Evolutionary conservation across 2,113 vertebrate genomes (phyloP), one percentile per base, ranked within the genome.

Genomic region (Dasypus novemcinctus): DNA sequence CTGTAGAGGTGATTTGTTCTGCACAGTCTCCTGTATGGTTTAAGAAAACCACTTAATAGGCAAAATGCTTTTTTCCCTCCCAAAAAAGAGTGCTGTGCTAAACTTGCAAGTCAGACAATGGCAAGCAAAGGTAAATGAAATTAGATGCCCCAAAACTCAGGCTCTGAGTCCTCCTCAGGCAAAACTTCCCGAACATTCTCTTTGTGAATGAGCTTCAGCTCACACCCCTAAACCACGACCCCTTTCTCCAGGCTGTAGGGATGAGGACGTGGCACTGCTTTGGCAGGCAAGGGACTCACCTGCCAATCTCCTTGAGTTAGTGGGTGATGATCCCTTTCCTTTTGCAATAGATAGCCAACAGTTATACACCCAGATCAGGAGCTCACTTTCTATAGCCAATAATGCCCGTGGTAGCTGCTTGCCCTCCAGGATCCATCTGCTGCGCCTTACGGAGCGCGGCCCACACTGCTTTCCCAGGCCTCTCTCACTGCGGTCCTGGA

Each of bases 181-280:
- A 78, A 78, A 66, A 57, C 33, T 75, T 86, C n/a, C 27, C 46
- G 25, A 61, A 46, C 59, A 49, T 25, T 88, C 75, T 46, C 18
- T 76, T 95, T 43, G 54, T 89, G 64, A 92, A 71, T 90, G 78
- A 90, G 43, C 80, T 78, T 85, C 27, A 91, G 74, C 43, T 93
- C 49, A 49, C 18, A 75, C 7, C 46, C 92, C 90, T 80, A 36
- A 36, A 69, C 20, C 25, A 84, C 59, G 25, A 38, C 7, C 29
- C 25, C 13, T 49, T 21, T 85, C 33, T 79, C 71, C 13, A 17
- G 29, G 49, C 41, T 86, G 23, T 46, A 41, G 21, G 46, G 14
- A 91, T 21, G 21, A 64, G 33, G 33, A 17, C 13, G 64, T 18
- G 46, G 6, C 8, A 82, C 25, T 7, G 0, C 23, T 49, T n/a